Conservation (phyloP, 1,140 invertebrate species). For the Drosophila lacertosa region DNA sequence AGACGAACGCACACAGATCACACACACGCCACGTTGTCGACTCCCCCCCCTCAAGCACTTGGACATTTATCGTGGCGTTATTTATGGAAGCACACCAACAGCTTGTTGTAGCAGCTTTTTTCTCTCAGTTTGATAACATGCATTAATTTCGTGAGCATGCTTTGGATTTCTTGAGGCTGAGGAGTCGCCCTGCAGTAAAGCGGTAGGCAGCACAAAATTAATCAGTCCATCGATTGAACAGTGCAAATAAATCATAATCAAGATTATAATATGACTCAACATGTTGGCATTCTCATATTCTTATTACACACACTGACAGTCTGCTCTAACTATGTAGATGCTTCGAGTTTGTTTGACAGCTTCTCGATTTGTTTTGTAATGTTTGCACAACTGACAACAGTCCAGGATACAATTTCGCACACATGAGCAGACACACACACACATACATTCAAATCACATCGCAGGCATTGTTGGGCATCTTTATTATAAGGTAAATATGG, state of each 20-base stretch:
- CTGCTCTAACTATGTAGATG: neutral
- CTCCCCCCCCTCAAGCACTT: conserved; percentile 10
- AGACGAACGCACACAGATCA: conserved; percentile 41
- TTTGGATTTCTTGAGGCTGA: conserved; percentile 41
- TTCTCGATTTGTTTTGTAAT: conserved; percentile 30
- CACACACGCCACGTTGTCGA: conserved; percentile 56
- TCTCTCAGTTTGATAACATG: conserved; percentile 35
- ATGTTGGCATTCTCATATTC: conserved; percentile 31
- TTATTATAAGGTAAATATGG: conserved; percentile 40
- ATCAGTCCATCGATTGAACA: conserved; percentile 2
- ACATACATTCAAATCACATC: neutral
- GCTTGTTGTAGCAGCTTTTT: conserved; percentile 26
- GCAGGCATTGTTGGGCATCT: conserved; percentile 28
- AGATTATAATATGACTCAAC: conserved; percentile 27
- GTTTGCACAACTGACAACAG: conserved; percentile 11
- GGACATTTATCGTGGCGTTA: conserved; percentile 35
- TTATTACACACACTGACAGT: conserved; percentile 10
- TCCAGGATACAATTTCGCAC: neutral
- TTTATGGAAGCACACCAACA: conserved; percentile 29
- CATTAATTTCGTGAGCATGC: conserved; percentile 58
- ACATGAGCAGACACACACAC: neutral
- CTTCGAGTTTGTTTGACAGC: conserved; percentile 24
- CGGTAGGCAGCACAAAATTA: conserved; percentile 4
- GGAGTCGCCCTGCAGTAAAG: neutral
- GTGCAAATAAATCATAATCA: conserved; percentile 50